Conservation (phyloP, 2,888 invertebrate species). For the Gari tellinella region DNA sequence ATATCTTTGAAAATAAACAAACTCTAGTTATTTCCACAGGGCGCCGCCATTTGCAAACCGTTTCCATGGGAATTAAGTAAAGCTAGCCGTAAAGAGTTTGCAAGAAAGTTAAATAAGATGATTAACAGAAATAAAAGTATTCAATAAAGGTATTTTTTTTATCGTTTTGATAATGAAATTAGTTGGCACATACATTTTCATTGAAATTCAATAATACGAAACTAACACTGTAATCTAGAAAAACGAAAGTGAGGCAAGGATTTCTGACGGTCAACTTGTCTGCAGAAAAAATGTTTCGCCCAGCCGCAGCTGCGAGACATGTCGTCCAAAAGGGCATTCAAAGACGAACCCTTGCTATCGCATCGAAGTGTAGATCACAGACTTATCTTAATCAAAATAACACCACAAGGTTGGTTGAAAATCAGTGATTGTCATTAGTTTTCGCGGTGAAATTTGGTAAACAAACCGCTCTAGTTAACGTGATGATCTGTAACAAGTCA, state of each 20-base stretch:
- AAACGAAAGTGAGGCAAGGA: constrained; percentile 41
- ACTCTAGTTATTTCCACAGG: constrained; percentile 5
- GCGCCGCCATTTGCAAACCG: constrained; percentile 70
- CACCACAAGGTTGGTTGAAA: constrained; percentile 5
- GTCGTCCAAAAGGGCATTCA: constrained; percentile 54
- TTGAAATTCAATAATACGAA: background rate
- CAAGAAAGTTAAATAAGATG: no score
- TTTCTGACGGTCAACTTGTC: constrained; percentile 60
- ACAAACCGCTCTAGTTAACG: background rate
- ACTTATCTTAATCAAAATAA: background rate
- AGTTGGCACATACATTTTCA: background rate
- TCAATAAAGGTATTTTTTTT: background rate
- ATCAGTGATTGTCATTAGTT: constrained; percentile 19
- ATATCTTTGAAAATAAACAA: no score
- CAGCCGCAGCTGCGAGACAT: constrained; percentile 51
- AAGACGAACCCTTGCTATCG: constrained; percentile 42
- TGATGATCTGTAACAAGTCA: background rate
- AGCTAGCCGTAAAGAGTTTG: constrained; percentile 6
- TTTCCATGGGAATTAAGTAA: constrained; percentile 33
- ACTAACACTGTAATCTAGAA: background rate
- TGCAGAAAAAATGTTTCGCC: constrained; percentile 61
- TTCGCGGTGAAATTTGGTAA: constrained; percentile 26
- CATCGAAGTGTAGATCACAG: constrained; percentile 7
- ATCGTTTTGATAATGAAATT: background rate
- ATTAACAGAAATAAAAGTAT: background rate